Base-by-base conservation (phyloP, 2,797 vertebrate species). In the Pipistrellus pygmaeus region DNA sequence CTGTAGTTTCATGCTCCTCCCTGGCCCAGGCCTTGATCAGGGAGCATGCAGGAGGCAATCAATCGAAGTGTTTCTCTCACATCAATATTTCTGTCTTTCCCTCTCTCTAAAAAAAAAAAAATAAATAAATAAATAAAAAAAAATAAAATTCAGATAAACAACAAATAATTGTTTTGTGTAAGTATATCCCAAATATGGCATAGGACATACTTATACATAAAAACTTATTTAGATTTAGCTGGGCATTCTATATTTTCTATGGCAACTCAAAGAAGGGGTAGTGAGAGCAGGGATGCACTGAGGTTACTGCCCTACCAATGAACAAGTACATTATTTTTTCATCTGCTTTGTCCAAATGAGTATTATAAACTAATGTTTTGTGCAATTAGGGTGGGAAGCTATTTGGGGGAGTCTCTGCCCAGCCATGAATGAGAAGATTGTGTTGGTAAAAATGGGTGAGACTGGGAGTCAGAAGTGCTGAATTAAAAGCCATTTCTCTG, bases 71-170 rank as follows among this genome's bases (percentile, higher is more conserved):
- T 62, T 62, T 62, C 60, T 60, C 25, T 60, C 57, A 60, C 57
- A 27, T 60, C 11, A 27, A 6, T 27, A 60, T 60, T 60, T 60
- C 60, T 62, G 57, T 62, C 27, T 62, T 62, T 14, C 27, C 27
- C 60, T 62, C 60, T 62, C 27, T 30, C 6, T 62, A 60, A 60
- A 62, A 27, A 62, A 66, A 60, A 60, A 62, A 27, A 62, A 66
- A 60, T 14, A 64, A 87, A 72, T 27, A 77, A 62, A 44, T 44
- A 44, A 44, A 44, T 44, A 44, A 44, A 44, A 2, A 44, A 93
- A 91, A 85, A 46, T 68, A 69, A 48, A 81, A 75, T 51, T 91
- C 38, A 85, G 78, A 53, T 46, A 93, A 51, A 15, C 30, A 84
- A 71, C 25, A 68, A 80, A 44, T 73, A n/a, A 9, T 53, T 77